A percentile compares a stretch with the other conserved stretches of the same genome.
Conservation (phyloP, 2,888 invertebrate species). For the Nemurella pictetii region DNA sequence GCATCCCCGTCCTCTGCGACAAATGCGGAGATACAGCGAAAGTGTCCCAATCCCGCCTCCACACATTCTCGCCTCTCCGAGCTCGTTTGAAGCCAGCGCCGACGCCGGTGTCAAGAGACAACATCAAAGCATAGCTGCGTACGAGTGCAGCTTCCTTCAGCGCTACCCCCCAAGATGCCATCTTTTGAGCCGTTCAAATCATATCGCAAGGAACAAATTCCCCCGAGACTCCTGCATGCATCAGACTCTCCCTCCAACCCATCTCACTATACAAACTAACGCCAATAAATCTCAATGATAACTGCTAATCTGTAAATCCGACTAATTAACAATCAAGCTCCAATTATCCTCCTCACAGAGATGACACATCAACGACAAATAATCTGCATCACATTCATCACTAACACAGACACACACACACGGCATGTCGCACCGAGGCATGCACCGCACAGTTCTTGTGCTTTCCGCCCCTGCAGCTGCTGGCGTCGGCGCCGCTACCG, state of each 20-base stretch:
- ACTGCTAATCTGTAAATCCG: not conserved
- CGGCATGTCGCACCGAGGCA: not conserved
- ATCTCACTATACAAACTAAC: too few species aligned
- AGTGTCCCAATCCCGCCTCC: too few species aligned
- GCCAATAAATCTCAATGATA: not conserved
- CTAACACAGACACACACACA: not conserved
- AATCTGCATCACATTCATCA: not conserved
- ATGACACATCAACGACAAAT: not conserved
- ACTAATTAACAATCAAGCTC: not conserved
- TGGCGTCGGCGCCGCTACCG: conserved; percentile 49
- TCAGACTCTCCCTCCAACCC: too few species aligned
- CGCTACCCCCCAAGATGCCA: not conserved
- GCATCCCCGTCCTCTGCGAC: too few species aligned
- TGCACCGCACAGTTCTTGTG: not conserved
- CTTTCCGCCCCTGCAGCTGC: conserved; percentile 44
- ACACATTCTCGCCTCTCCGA: not conserved
- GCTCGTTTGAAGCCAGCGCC: not conserved
- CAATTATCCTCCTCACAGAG: too few species aligned
- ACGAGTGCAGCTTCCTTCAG: not conserved
- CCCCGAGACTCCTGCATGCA: too few species aligned
- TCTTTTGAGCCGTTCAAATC: not conserved
- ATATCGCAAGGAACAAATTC: too few species aligned
- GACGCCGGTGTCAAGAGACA: not conserved
- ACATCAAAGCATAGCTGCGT: not conserved
- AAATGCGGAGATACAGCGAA: too few species aligned